phyloP scores from a whole-genome alignment of 2,113 vertebrate genomes.

The Cyanoramphus novaezelandiae region DNA sequence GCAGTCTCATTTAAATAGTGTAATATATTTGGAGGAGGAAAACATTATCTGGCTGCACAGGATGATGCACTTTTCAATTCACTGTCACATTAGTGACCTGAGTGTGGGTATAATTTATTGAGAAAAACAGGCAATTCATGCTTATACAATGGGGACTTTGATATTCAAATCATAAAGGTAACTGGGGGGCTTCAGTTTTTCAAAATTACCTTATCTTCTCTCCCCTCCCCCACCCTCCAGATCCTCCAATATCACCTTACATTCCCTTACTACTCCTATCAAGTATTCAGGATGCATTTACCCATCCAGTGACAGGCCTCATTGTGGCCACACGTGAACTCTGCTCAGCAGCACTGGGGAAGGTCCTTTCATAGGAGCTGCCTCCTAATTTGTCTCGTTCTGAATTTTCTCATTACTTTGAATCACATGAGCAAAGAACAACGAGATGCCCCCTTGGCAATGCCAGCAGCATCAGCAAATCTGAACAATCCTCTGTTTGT shows the following conservation, averaged over 20 bases:
- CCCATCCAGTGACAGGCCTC: not conserved
- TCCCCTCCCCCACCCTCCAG: not conserved
- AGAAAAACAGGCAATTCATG: not conserved
- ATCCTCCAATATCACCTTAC: not conserved
- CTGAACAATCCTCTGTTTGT: constrained; percentile 62
- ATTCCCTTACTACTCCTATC: not conserved
- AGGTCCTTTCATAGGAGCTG: not conserved
- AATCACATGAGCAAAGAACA: constrained; percentile 34
- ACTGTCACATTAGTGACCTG: not conserved
- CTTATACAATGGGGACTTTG: not conserved
- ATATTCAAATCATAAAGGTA: not conserved
- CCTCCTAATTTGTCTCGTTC: constrained; percentile 13
- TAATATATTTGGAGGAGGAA: constrained; percentile 10
- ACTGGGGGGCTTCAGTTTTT: not conserved
- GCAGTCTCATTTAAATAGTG: not conserved
- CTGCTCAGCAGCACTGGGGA: not conserved
- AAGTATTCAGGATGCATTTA: not conserved
- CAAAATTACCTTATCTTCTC: not conserved
- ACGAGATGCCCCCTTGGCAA: constrained; percentile 1
- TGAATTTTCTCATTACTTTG: constrained; percentile 38
- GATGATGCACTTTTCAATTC: constrained; percentile 3
- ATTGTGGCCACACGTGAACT: not conserved
- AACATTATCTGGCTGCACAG: not conserved
- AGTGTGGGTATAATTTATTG: not conserved
- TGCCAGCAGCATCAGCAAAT: constrained; percentile 51